Evolutionary conservation across 2,888 invertebrate species (phyloP), one percentile per base, ranked within the genome.

Genomic region (Campoplex nolae): DNA sequence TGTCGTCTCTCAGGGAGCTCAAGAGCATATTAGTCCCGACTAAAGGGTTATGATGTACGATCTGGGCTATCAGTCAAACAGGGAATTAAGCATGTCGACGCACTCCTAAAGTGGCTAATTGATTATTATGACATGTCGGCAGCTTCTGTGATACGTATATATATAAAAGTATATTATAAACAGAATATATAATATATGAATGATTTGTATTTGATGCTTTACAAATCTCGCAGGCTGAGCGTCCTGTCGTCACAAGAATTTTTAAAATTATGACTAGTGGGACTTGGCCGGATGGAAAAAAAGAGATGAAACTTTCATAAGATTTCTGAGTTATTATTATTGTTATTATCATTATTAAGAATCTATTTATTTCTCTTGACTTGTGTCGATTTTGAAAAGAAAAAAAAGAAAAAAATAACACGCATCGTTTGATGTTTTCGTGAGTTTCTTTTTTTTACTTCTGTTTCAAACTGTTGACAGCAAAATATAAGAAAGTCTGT

Each of bases 21-120:
- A 32, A 68, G 71, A 76, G 83, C 83, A 87, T 90, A 89, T 91
- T 90, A 90, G 89, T 74, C 78, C 73, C 89, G 89, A 74, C 88
- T 85, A 90, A 92, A 88, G 91, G 91, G 90, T 92, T 92, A 92
- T 91, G 90, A 90, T 89, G 86, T 86, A 88, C 85, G 89, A 89
- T 88, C 83, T 54, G 18, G 85, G 90, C 90, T 90, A 90, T 91
- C 91, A 88, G 89, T 92, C 92, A 91, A 90, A 91, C 89, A 89
- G 89, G 83, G 92, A 91, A 92, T 91, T 92, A 92, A 91, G 80
- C 90, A 87, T 90, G 92, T 92, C 92, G 89, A 91, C 93, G 90
- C 90, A 85, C 71, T 51, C 70, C 70, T 32, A 77, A 88, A 62
- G 73, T 80, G 85, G 75, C 88, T 92, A 92, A 93, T 92, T 92